Evolutionary conservation across 2,888 invertebrate species (phyloP), one percentile per base, ranked within the genome.

Genomic region (Sphaerophoria rueppellii): DNA sequence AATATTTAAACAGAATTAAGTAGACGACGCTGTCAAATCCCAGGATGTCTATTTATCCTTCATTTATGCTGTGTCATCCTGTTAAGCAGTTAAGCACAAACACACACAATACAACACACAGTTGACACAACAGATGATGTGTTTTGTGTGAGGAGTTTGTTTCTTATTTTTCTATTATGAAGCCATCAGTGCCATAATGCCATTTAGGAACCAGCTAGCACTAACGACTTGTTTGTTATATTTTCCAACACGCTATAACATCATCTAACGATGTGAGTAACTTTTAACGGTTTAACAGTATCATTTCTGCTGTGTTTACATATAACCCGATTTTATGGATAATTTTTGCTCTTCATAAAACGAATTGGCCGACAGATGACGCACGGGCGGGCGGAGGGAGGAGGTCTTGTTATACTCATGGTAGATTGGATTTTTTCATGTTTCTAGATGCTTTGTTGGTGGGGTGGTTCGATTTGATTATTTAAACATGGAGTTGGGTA

Each of bases 21-120:
- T 69, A 37, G 50, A 82, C 4, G 69, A 82, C 4, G 69, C 55
- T 82, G 77, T 73, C 77, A 69, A 73, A 40, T 82, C 73, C 82
- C 78, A 37, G 69, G 73, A 82, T 70, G 73, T 46, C 73, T 73
- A 65, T 74, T 82, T 82, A 78, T 70, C 70, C 58, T 50, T 63
- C 70, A 57, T 61, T 63, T 81, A 70, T 48, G 54, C 63, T 70
- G 74, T 63, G 74, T 63, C 69, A 69, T 70, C 65, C 63, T 54
- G 63, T 71, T 61, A 58, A 67, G 40, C 52, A 52, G 24, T 24
- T 24, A 24, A 24, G 24, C 24, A 24, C 24, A 24, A 24, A 24
- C 24, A 24, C 24, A 24, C 24, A 24, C 24, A 24, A 24, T 2
- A 24, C 24, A 24, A 24, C 24, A 24, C 24, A 24, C 24, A 24